Base-by-base conservation (phyloP, 2,113 vertebrate species). In the Cheilinus undulatus region DNA sequence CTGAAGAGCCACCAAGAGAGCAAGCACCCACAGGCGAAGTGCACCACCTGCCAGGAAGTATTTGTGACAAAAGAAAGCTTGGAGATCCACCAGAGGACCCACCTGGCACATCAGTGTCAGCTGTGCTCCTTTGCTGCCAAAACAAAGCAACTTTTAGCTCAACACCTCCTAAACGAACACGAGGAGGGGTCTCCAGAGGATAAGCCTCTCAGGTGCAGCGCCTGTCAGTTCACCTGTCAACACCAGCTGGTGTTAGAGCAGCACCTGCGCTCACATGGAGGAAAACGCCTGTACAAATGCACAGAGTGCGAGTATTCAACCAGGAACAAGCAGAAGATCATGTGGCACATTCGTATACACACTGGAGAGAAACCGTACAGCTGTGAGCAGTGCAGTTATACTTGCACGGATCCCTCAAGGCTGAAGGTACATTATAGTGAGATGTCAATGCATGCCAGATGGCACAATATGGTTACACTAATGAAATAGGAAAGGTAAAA, bases 291-390 rank as follows among this genome's bases (percentile, higher is more conserved):
- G 46, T 99, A 98, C 93, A 96, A 97, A 82, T 99, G 98, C 88
- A 93, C 94, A 0, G 96, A 98, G 82, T 99, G 98, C 0, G 76
- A 95, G 11, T 99, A 97, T 67, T 96, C 94, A 36, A 98, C 96
- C 43, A 93, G 93, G 69, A 99, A 97, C 92, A 95, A 94, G 82
- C 98, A 99, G 90, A 99, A 99, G 89, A 99, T 99, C 87, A 99
- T 96, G 0, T 99, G 97, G 97, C 98, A 99, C 82, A 95, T 96
- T 68, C 96, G 97, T 32, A 96, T 96, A 57, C 98, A 99, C 92
- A 99, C 97, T 0, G 98, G 97, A 0, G 98, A 99, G 88, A 99
- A 97, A 82, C 98, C 98, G 0, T 99, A 99, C 92, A 94, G 86
- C 78, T 99, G 98, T 62, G 95, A 96, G 54, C 94, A 94, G 80